Percentiles rank a stretch among this genome's conserved stretches.
phyloP scores from a whole-genome alignment of 1,140 invertebrate species.

The Mactra quadrangularis region DNA sequence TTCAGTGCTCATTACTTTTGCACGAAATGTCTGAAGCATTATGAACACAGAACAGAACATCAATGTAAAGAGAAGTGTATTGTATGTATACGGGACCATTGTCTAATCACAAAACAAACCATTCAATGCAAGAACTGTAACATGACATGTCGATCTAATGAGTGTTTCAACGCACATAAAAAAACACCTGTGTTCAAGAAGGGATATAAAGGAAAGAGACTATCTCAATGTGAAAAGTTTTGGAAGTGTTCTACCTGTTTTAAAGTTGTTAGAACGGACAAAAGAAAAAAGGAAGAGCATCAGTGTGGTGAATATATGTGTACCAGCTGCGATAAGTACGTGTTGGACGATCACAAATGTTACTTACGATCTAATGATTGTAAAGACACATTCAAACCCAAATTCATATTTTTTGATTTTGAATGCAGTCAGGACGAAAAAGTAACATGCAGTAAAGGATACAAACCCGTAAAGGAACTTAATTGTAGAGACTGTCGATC shows the following conservation, averaged over 20 bases:
- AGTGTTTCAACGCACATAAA: conserved; percentile 8
- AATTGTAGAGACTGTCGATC: conserved; percentile 5
- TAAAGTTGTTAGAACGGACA: conserved; percentile 19
- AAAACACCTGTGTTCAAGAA: neutral
- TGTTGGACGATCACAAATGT: conserved; percentile 29
- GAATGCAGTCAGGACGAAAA: conserved; percentile 26
- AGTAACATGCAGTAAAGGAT: conserved; percentile 17
- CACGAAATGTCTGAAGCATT: conserved; percentile 24
- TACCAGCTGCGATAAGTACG: conserved; percentile 8
- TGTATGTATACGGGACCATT: neutral
- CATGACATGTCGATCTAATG: conserved; percentile 17
- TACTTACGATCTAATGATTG: conserved; percentile 14
- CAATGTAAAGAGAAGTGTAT: conserved; percentile 13
- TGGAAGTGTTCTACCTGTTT: conserved; percentile 22
- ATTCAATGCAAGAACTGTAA: neutral
- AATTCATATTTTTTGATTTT: conserved; percentile 46
- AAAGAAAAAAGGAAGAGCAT: conserved; percentile 12
- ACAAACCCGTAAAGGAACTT: neutral
- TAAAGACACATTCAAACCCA: neutral
- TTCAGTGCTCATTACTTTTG: conserved; percentile 27
- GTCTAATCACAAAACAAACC: neutral
- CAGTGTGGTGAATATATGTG: conserved; percentile 7
- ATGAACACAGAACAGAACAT: conserved; percentile 6
- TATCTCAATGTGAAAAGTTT: neutral
- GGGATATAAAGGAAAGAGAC: neutral